Base-by-base conservation (phyloP, 2,113 vertebrate species). In the Epinephelus moara region DNA sequence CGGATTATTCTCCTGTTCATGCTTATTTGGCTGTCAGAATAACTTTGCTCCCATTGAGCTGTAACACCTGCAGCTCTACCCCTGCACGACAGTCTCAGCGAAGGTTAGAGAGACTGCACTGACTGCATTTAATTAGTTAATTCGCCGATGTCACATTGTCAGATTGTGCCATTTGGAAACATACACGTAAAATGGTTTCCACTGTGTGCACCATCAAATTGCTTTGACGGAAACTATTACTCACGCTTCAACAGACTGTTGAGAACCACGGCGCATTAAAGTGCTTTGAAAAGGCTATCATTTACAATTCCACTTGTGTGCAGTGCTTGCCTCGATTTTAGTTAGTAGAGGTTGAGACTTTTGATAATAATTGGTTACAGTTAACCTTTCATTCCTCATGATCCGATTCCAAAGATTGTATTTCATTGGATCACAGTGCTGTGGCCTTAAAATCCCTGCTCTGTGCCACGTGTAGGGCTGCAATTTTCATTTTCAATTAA, bases 131-230 rank as follows among this genome's bases (percentile, higher is more conserved):
- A 47, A 72, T 50, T 63, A 25, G 9, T 30, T 60, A 47, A 80
- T 63, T 78, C 0, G 18, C 30, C 33, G 11, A 77, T 77, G 47
- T 52, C 49, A 71, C 12, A 30, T 37, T 50, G 57, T 80, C 40
- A 86, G 30, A 74, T 23, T 56, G n/a, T 68, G 60, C 56, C 47
- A 68, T 78, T 78, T 81, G 33, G 13, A 82, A 89, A 72, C 45
- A 40, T 47, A 53, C 8, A 25, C 0, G 2, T 52, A 30, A 56
- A 61, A 64, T 55, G 53, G 25, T 79, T 87, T 77, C 27, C 47
- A 53, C 69, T 59, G 30, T 42, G 25, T 59, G 45, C 47, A 47
- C 19, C 56, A 55, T 69, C 56, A 70, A 52, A 63, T 71, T 75
- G 75, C 75, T 80, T 60, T 75, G 75, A 82, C 19, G 13, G 64